These are phyloP conservation scores for Kuschelorhynchus macadamiae DNA, from an alignment of 2,888 invertebrate species.

Conservation along the genomic window DNA sequence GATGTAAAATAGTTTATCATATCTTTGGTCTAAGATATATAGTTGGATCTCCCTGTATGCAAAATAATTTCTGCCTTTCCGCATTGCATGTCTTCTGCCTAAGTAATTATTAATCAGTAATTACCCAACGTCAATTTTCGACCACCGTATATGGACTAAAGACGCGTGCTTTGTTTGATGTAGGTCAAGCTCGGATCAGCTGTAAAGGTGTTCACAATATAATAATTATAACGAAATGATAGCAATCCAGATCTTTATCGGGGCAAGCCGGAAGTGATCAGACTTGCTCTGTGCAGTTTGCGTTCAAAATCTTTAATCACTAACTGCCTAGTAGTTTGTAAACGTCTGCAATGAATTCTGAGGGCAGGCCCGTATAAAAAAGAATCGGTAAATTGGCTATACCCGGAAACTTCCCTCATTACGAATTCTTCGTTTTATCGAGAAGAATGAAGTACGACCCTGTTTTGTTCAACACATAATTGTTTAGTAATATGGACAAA, in stretches of 20 bases:
- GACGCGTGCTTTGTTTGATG: constrained; percentile 42
- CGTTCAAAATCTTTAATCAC: neutral
- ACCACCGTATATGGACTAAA: constrained; percentile 29
- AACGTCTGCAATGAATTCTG: too few species aligned
- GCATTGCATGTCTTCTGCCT: constrained; percentile 32
- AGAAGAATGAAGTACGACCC: too few species aligned
- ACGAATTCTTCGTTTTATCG: too few species aligned
- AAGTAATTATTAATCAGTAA: constrained; percentile 35
- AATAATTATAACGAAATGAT: constrained; percentile 43
- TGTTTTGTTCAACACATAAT: too few species aligned
- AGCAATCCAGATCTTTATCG: constrained; percentile 38
- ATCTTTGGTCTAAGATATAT: too few species aligned
- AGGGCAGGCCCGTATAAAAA: too few species aligned
- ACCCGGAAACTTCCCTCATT: too few species aligned
- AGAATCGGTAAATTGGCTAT: too few species aligned
- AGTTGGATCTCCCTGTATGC: neutral
- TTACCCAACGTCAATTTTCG: constrained; percentile 35
- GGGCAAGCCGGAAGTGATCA: constrained; percentile 39
- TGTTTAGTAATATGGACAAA: too few species aligned
- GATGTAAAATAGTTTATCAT: neutral
- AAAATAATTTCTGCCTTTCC: constrained; percentile 10
- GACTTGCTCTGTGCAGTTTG: constrained; percentile 21
- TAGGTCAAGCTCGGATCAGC: constrained; percentile 47
- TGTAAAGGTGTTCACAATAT: constrained; percentile 44
- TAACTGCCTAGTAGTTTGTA: too few species aligned